These are phyloP conservation scores for Phymanthus crucifer DNA, from an alignment of 92 coral and sea anemone genomes.

Conservation along the genomic window DNA sequence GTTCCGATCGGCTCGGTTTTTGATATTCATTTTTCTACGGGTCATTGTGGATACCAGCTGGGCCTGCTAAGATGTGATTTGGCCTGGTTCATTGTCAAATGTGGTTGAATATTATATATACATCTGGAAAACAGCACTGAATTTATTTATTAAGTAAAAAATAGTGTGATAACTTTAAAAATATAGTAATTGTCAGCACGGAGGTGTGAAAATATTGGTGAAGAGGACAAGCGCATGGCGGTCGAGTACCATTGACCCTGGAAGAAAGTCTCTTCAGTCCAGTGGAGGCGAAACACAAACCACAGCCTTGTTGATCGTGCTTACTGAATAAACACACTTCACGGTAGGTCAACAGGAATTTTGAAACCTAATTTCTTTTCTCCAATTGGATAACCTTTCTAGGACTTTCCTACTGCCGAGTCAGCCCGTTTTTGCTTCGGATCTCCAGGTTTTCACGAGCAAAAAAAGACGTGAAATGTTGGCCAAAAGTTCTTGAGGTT, in stretches of 20 bases:
- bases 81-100: conserved; percentile 67
- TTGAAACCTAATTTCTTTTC: neutral
- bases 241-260: conserved; percentile 70
- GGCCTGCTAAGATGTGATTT: conserved; percentile 77
- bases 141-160: conserved; percentile 63
- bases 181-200: conserved; percentile 38
- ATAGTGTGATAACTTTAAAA: conserved; percentile 64
- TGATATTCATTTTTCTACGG: conserved; percentile 82
- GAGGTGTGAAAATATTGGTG: conserved; percentile 48
- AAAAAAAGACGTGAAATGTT: neutral
- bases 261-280: conserved; percentile 18
- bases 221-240: neutral
- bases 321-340: conserved; percentile 41
- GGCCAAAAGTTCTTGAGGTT: neutral
- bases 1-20: conserved; percentile 77
- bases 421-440: neutral
- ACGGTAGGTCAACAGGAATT: conserved; percentile 36
- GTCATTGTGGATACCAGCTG: conserved; percentile 98
- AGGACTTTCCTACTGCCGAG: neutral
- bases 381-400: neutral
- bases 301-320: conserved; percentile 9
- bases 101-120: conserved; percentile 75
- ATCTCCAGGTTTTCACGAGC: neutral
- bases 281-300: neutral
- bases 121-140: conserved; percentile 62